phyloP scores from a whole-genome alignment of 2,888 invertebrate species.

The Nomada fabriciana region DNA sequence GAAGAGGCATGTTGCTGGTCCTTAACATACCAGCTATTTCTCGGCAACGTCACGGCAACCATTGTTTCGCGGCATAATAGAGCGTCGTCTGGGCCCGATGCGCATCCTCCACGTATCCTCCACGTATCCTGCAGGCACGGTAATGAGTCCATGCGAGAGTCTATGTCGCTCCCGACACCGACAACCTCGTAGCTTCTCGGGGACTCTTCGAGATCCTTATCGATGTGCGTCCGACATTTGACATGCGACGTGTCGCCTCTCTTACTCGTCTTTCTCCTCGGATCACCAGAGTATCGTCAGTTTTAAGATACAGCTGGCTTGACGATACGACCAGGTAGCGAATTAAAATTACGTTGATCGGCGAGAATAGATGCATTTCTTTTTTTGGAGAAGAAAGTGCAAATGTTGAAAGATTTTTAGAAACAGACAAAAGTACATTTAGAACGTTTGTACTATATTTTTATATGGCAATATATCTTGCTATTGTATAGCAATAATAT shows the following conservation, averaged over 20 bases:
- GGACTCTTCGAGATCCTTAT: slow-evolving; percentile 69
- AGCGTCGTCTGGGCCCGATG: slow-evolving; percentile 49
- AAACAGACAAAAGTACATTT: no score
- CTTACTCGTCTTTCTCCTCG: slow-evolving; percentile 45
- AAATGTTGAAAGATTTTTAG: no score
- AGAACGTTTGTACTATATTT: no score
- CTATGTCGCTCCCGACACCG: slow-evolving; percentile 65
- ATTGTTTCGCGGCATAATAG: slow-evolving; percentile 63
- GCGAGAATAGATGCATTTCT: no score
- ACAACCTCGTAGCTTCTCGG: slow-evolving; percentile 50
- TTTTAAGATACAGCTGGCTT: slow-evolving; percentile 15
- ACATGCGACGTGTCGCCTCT: slow-evolving; percentile 65
- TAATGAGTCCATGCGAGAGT: slow-evolving; percentile 61
- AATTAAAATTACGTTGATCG: no score
- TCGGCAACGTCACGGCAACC: slow-evolving; percentile 54
- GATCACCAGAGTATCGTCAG: slow-evolving; percentile 32
- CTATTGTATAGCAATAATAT: no score
- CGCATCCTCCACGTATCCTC: slow-evolving; percentile 27
- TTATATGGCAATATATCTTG: no score
- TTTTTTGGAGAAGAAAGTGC: no score
- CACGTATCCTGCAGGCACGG: slow-evolving; percentile 50
- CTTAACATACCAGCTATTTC: slow-evolving; percentile 58
- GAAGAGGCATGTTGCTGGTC: slow-evolving; percentile 56
- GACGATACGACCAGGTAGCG: no score
- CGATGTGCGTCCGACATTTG: slow-evolving; percentile 71